Evolutionary conservation across 2,113 vertebrate genomes (phyloP), one percentile per base, ranked within the genome.

Genomic region (Camelus dromedarius): DNA sequence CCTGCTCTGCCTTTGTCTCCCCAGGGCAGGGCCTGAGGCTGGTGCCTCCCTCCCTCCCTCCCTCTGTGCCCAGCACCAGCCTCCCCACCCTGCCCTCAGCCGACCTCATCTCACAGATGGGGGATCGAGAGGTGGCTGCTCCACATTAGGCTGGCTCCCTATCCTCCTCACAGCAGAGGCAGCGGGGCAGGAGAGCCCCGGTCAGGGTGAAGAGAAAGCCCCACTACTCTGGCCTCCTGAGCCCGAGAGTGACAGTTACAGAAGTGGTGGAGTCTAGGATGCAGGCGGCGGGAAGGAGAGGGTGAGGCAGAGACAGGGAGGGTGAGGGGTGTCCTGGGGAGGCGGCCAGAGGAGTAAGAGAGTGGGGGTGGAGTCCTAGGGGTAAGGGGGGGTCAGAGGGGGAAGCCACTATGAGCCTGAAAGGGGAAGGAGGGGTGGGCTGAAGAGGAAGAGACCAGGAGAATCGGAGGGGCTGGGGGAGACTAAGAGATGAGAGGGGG

Each of bases 211-310:
- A 24, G n/a, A 50, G 64, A 3, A 18, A 70, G 52, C 22, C 50
- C 72, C 38, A 9, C 16, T 16, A 15, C 15, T 30, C 5, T 1
- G 26, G 10, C 0, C 0, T 16, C 42, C 79, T 0, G 66, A n/a
- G 46, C 54, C 30, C 35, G 5, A 35, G 83, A 14, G 38, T 30
- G 52, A 42, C 16, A 38, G 20, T 16, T 24, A 8, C 19, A 38
- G 90, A 73, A 9, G 13, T 50, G 30, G 32, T 16, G 35, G 48
- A 35, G 20, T 26, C 58, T 30, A 38, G 18, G 30, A 42, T 4
- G 75, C 14, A 19, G 50, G 48, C 0, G 15, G 6, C 38, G 19
- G 15, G n/a, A 30, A 38, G 3, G 7, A 35, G 38, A 50, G 48
- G 19, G 32, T 2, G 32, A 56, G 48, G 54, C 30, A 2, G 32